These are phyloP conservation scores for Odontesthes bonariensis DNA, from an alignment of 2,113 vertebrate genomes.

Conservation along the genomic window DNA sequence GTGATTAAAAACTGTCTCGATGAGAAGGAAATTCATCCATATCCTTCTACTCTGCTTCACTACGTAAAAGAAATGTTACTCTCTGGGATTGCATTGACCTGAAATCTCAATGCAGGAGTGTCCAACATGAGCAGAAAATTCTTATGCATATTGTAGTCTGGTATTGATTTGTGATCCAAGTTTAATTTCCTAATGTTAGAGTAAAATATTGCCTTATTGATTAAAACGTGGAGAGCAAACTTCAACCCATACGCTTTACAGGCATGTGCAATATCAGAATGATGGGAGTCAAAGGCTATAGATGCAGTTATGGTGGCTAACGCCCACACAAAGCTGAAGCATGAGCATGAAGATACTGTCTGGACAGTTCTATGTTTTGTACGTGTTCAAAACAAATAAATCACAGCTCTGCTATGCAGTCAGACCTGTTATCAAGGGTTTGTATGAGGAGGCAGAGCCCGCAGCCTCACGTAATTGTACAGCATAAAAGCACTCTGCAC, in stretches of 20 bases:
- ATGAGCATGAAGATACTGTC: background rate
- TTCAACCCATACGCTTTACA: background rate
- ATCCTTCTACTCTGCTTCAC: background rate
- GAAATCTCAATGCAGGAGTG: background rate
- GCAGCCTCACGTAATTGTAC: constrained; percentile 23
- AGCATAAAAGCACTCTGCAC: constrained; percentile 11
- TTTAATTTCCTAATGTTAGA: constrained; percentile 9
- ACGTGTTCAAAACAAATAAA: constrained; percentile 29
- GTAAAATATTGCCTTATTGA: constrained; percentile 32
- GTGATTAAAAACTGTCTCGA: background rate
- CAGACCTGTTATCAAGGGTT: constrained; percentile 29
- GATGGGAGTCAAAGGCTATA: background rate
- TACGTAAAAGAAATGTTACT: background rate
- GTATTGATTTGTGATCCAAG: constrained; percentile 25
- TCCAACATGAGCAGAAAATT: background rate
- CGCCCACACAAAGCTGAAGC: background rate
- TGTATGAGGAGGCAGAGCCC: constrained; percentile 15
- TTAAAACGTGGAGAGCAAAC: background rate
- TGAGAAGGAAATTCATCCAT: background rate
- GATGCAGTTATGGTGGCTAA: background rate
- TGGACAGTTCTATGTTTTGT: constrained; percentile 10
- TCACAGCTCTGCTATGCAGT: constrained; percentile 10
- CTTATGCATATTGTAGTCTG: background rate
- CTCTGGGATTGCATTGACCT: background rate
- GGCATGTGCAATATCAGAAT: background rate